Conservation (phyloP, 2,888 invertebrate species). For the Parnassius apollo region DNA sequence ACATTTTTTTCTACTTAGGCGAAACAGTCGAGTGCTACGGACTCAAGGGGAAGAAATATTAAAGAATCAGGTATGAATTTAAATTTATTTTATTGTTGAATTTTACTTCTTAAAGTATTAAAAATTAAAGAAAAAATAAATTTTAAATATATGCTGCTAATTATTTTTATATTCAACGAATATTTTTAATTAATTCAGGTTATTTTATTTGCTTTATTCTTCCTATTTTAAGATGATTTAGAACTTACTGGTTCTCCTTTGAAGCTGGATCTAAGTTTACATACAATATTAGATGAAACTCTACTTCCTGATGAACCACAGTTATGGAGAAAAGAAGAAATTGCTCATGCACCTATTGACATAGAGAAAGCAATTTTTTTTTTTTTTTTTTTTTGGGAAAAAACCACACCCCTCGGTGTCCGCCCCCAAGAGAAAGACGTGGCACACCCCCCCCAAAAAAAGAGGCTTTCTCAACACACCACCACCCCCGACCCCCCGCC, state of each 20-base stretch:
- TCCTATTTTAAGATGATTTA: slow-evolving; percentile 59
- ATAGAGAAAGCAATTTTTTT: slow-evolving; percentile 64
- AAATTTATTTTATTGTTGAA: not conserved
- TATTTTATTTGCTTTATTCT: not conserved
- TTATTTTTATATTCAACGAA: too few species aligned
- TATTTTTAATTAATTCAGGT: too few species aligned
- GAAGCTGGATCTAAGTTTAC: slow-evolving; percentile 73
- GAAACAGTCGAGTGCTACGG: slow-evolving; percentile 12
- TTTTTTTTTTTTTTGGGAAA: not conserved
- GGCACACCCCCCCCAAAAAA: too few species aligned
- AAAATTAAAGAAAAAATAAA: slow-evolving; percentile 1
- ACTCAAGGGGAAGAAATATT: slow-evolving; percentile 4
- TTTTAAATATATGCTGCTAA: not conserved
- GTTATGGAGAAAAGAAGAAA: slow-evolving; percentile 72
- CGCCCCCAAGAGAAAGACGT: too few species aligned
- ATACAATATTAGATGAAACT: slow-evolving; percentile 70
- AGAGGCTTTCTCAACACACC: too few species aligned
- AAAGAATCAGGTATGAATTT: slow-evolving; percentile 4
- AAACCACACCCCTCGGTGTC: too few species aligned
- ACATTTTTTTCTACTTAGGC: slow-evolving; percentile 8
- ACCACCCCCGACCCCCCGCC: too few species aligned
- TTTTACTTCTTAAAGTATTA: not conserved
- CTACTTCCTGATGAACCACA: slow-evolving; percentile 68
- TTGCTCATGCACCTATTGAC: slow-evolving; percentile 57
- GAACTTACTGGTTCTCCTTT: slow-evolving; percentile 79